Percentiles rank a stretch among this genome's conserved stretches.
phyloP scores from a whole-genome alignment of 2,113 vertebrate species.

The Strix aluco region DNA sequence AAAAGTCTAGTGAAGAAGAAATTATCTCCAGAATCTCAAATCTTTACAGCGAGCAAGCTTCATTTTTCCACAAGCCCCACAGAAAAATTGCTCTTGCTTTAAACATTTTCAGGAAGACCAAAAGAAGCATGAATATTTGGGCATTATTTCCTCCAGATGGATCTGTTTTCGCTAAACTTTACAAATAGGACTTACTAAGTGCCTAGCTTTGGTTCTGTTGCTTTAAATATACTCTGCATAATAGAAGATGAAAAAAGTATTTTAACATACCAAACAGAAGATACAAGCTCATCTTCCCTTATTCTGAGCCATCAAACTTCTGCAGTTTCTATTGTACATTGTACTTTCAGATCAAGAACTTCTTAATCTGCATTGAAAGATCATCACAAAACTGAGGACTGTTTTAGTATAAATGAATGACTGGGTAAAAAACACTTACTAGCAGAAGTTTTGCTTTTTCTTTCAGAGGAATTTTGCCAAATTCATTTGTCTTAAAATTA shows the following conservation, averaged over 20 bases:
- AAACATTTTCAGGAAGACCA: neutral
- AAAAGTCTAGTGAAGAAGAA: neutral
- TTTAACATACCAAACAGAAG: neutral
- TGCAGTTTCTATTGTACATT: neutral
- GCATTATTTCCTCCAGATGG: neutral
- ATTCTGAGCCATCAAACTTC: neutral
- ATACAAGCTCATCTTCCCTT: neutral
- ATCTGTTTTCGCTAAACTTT: neutral
- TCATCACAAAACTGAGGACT: constrained; percentile 32
- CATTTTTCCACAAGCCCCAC: neutral
- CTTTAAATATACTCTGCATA: neutral
- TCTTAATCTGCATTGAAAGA: constrained; percentile 28
- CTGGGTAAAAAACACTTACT: neutral
- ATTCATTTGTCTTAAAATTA: neutral
- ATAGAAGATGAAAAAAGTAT: neutral
- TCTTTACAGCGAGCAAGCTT: neutral
- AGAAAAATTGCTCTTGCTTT: neutral
- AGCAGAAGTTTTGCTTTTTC: neutral
- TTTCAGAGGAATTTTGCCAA: neutral
- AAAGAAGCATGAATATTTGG: neutral
- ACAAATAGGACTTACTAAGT: neutral
- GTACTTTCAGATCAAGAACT: constrained; percentile 23
- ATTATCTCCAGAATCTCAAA: neutral
- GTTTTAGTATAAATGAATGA: neutral
- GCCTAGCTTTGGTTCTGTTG: neutral